phyloP scores from a whole-genome alignment of 2,113 vertebrate species.

The Guaruba guarouba region DNA sequence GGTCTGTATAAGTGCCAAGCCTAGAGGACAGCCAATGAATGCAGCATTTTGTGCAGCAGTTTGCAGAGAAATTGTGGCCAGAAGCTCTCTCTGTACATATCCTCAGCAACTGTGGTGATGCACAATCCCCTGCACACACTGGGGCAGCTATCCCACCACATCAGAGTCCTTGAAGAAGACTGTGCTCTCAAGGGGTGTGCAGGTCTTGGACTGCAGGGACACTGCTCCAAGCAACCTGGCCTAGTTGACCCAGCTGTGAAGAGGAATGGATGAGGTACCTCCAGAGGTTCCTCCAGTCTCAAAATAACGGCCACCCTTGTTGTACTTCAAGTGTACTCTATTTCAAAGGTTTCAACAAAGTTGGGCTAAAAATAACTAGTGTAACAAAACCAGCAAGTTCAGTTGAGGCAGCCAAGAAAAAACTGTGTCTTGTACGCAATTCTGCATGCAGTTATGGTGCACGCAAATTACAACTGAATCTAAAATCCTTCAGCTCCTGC shows the following conservation, averaged over 20 bases:
- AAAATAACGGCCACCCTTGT: not conserved
- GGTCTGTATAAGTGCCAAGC: not conserved
- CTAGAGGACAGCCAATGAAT: not conserved
- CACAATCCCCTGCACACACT: not conserved
- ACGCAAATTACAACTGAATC: not conserved
- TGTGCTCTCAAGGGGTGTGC: fast-evolving
- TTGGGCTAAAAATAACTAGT: not conserved
- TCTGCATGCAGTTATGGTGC: not conserved
- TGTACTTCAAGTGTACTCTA: not conserved
- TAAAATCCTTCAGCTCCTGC: not conserved
- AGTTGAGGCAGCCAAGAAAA: not conserved
- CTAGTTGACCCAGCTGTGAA: not conserved
- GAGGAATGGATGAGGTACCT: not conserved
- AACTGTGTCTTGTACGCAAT: not conserved
- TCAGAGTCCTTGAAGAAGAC: not conserved
- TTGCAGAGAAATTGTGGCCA: not conserved
- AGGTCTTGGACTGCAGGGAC: not conserved
- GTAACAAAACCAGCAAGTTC: not conserved
- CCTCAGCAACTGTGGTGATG: not conserved
- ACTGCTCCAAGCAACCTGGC: not conserved
- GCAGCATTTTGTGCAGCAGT: not conserved
- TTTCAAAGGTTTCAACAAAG: not conserved
- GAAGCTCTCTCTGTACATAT: not conserved
- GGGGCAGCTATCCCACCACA: not conserved
- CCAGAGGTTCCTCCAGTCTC: not conserved